Percentiles rank a stretch among this genome's conserved stretches.
Evolutionary conservation across 1,140 invertebrate species (phyloP).

Genomic region (Dendrolimus kikuchii): DNA sequence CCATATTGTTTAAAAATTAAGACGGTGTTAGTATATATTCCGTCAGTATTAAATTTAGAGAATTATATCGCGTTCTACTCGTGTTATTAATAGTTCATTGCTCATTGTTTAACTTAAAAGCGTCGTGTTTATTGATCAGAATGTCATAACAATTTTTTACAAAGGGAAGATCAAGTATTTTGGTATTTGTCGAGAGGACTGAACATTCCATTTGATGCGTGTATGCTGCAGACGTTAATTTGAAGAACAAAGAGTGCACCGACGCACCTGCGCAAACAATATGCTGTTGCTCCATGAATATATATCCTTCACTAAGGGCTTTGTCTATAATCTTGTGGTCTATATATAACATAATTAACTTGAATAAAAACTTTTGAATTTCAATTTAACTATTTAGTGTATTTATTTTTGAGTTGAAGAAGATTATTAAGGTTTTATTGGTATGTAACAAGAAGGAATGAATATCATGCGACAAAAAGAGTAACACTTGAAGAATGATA

Average conservation of each 20-base stretch:
- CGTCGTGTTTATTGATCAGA: no score
- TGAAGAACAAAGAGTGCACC: constrained; percentile 57
- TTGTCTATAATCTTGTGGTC: constrained; percentile 1
- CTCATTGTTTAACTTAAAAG: no score
- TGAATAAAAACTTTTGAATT: no score
- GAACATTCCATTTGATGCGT: constrained; percentile 34
- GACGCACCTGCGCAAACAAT: constrained; percentile 58
- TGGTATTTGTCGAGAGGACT: constrained; percentile 18
- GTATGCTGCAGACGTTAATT: constrained; percentile 52
- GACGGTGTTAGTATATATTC: background rate
- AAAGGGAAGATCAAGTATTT: constrained; percentile 1
- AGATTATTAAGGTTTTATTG: no score
- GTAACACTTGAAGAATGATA: no score
- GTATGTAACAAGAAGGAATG: no score
- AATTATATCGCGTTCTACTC: background rate
- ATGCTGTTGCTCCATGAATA: constrained; percentile 35
- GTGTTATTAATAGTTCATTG: no score
- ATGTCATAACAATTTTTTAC: no score
- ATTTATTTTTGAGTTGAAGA: no score
- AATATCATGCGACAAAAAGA: no score
- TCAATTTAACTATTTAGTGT: no score
- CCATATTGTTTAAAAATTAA: background rate
- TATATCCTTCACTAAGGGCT: constrained; percentile 27
- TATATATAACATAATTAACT: background rate
- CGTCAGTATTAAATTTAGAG: constrained; percentile 5